Evolutionary conservation across 2,797 vertebrate genomes (phyloP).

Genomic region (Mus spretus): DNA sequence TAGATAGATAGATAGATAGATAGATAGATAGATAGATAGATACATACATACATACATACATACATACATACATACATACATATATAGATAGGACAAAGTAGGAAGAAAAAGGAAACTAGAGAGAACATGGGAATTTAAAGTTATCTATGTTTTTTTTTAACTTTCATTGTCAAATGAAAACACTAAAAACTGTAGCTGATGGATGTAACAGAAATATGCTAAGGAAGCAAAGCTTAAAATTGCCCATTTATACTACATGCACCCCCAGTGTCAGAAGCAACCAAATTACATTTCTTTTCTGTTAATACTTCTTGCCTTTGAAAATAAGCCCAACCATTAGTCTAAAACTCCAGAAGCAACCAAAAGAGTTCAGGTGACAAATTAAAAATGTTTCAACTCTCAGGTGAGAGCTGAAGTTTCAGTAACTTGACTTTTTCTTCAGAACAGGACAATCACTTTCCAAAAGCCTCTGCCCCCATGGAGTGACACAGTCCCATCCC

Average conservation of each 20-base stretch:
- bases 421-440: conserved; percentile 74
- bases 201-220: not conserved
- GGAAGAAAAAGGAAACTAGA: not conserved
- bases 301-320: conserved; percentile 58
- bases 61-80: too few species aligned
- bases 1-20: not conserved
- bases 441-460: conserved; percentile 59
- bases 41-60: too few species aligned
- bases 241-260: conserved; percentile 63
- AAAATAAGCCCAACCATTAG: conserved; percentile 76
- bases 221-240: conserved; percentile 52
- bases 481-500: conserved; percentile 81
- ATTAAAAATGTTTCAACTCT: conserved; percentile 51
- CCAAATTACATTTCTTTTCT: conserved; percentile 70
- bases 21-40: not conserved
- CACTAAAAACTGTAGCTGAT: conserved; percentile 15
- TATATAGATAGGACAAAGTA: too few species aligned
- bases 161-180: conserved; percentile 60
- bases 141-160: conserved; percentile 46
- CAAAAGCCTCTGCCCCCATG: conserved; percentile 76
- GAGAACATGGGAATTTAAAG: not conserved
- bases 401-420: conserved; percentile 68
- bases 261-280: conserved; percentile 56
- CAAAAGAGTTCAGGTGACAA: conserved; percentile 59
- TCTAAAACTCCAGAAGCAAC: conserved; percentile 74